Percentiles rank a stretch among this genome's conserved stretches.
These are phyloP conservation scores for Nyctereutes procyonoides DNA, from an alignment of 2,113 vertebrate species.

Conservation along the genomic window DNA sequence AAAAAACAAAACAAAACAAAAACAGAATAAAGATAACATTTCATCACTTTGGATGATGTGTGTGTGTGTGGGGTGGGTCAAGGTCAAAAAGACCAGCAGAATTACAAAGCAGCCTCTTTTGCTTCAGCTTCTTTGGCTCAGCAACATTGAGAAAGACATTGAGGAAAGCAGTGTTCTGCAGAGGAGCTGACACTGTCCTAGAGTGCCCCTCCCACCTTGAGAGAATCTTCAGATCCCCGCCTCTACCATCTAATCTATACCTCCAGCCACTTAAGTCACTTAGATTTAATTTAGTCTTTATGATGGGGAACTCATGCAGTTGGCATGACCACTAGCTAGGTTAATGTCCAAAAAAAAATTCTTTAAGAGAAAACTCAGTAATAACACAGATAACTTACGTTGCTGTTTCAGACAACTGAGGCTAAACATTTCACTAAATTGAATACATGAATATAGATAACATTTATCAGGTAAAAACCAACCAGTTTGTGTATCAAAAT, in stretches of 20 bases:
- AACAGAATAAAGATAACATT: slow-evolving; percentile 59
- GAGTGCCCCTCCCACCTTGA: not conserved
- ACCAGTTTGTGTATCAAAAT: slow-evolving; percentile 16
- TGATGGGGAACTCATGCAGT: not conserved
- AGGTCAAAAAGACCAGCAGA: not conserved
- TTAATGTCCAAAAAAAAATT: not conserved
- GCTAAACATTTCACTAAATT: slow-evolving; percentile 27
- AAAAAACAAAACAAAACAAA: slow-evolving; percentile 54
- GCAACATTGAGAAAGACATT: not conserved
- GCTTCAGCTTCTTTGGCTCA: not conserved
- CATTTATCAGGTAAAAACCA: slow-evolving; percentile 19
- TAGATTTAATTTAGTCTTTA: not conserved
- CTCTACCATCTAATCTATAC: not conserved
- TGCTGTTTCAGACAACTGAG: not conserved
- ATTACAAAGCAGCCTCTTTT: not conserved
- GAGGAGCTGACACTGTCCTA: not conserved
- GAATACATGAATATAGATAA: not conserved
- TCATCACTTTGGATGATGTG: not conserved
- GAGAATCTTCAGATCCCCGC: not conserved
- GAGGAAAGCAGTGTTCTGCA: not conserved
- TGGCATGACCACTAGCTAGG: not conserved
- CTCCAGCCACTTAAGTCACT: not conserved
- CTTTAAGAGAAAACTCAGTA: slow-evolving; percentile 54
- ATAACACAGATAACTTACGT: not conserved
- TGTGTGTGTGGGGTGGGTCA: not conserved